A percentile compares a stretch with the other conserved stretches of the same genome.
phyloP scores from a whole-genome alignment of 2,797 vertebrate genomes.

The Gobio occitaniae region DNA sequence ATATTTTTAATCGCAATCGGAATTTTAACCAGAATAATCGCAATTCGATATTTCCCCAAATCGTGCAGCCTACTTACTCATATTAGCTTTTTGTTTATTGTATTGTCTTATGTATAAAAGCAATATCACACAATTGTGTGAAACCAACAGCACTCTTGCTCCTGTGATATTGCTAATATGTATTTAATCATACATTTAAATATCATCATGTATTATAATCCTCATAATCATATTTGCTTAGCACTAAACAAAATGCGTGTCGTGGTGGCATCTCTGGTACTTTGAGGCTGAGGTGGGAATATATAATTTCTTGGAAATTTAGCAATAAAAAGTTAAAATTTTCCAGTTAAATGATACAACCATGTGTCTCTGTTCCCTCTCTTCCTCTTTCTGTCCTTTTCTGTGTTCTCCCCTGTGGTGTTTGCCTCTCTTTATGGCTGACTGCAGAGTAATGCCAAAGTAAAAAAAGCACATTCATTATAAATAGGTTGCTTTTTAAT shows the following conservation, averaged over 20 bases:
- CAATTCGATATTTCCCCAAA: too few species aligned
- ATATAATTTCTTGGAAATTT: neutral
- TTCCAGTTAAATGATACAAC: neutral
- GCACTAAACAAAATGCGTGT: neutral
- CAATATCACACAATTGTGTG: neutral
- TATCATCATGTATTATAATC: neutral
- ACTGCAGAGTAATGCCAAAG: neutral
- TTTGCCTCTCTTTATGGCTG: neutral
- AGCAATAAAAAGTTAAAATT: neutral
- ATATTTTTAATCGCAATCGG: too few species aligned
- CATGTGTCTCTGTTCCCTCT: neutral
- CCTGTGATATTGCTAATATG: neutral
- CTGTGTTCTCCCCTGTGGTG: neutral
- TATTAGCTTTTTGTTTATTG: neutral
- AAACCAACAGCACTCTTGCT: neutral
- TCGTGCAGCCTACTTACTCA: neutral
- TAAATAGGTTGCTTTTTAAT: neutral
- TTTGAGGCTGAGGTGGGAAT: neutral
- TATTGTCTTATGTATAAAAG: neutral
- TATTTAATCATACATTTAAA: neutral
- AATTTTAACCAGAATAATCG: too few species aligned
- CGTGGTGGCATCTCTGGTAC: neutral
- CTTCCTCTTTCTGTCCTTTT: constrained; percentile 4
- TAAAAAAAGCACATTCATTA: constrained; percentile 2
- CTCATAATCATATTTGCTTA: neutral